phyloP scores from a whole-genome alignment of 2,113 vertebrate species.

The Maylandia zebra region DNA sequence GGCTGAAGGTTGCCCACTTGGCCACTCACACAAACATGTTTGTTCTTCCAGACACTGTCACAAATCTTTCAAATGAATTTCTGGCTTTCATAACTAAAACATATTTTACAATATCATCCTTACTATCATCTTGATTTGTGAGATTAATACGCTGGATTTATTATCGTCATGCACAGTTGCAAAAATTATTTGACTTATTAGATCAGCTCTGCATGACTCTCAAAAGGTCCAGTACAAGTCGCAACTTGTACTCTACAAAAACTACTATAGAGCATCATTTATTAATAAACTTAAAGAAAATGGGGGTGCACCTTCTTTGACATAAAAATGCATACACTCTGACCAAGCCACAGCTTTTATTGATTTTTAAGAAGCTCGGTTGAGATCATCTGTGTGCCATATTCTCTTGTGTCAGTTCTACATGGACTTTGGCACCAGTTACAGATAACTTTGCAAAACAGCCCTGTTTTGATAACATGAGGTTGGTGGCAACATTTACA shows the following conservation, averaged over 20 bases:
- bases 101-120: not conserved
- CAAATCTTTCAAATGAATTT: not conserved
- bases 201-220: not conserved
- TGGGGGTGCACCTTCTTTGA: not conserved
- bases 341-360: not conserved
- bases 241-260: not conserved
- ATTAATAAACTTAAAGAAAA: not conserved
- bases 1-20: not conserved
- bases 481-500: not conserved
- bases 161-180: not conserved
- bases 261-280: not conserved
- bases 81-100: not conserved
- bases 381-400: not conserved
- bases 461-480: not conserved
- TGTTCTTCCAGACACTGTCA: not conserved
- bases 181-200: not conserved
- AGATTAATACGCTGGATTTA: not conserved
- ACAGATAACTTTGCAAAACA: not conserved
- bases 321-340: not conserved
- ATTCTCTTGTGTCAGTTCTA: not conserved
- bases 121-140: not conserved
- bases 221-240: not conserved
- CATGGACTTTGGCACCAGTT: not conserved
- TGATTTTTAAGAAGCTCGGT: not conserved
- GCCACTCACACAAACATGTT: not conserved